Conservation (phyloP, 1,140 invertebrate species). For the Laodelphax striatellus region DNA sequence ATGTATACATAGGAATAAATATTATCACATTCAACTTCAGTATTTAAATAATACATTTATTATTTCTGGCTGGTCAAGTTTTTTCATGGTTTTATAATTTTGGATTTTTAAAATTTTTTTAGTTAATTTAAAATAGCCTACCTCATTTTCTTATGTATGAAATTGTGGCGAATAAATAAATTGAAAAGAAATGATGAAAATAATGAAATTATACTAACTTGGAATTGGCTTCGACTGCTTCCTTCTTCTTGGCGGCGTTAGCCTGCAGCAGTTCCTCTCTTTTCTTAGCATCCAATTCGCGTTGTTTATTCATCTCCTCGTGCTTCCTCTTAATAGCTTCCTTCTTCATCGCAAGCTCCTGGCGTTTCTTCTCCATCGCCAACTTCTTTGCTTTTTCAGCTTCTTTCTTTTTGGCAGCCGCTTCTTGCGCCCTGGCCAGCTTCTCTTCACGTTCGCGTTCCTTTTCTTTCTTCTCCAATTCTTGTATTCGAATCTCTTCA, state of each 20-base stretch:
- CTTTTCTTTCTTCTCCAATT: conserved; percentile 7
- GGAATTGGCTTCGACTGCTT: not conserved
- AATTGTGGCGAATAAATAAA: too few relatives aligned
- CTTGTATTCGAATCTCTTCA: conserved; percentile 1
- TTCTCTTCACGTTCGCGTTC: conserved; percentile 9
- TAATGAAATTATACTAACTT: not conserved
- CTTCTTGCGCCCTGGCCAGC: not conserved
- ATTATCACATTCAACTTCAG: too few relatives aligned
- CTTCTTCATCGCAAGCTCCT: conserved; percentile 2
- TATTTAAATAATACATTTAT: too few relatives aligned
- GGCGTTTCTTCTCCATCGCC: conserved; percentile 4
- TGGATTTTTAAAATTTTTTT: too few relatives aligned
- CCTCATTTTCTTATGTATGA: too few relatives aligned
- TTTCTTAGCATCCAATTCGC: too few relatives aligned
- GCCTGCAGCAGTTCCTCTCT: not conserved
- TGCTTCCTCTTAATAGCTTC: conserved; percentile 11
- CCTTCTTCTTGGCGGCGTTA: conserved; percentile 1
- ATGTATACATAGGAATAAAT: too few relatives aligned
- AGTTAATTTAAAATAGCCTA: too few relatives aligned
- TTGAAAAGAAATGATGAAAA: too few relatives aligned
- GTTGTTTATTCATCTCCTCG: too few relatives aligned
- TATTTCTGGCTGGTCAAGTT: too few relatives aligned
- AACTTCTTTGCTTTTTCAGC: conserved; percentile 3
- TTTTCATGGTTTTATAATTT: too few relatives aligned
- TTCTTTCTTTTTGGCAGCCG: conserved; percentile 4